Evolutionary conservation across 2,888 invertebrate species (phyloP), one percentile per base, ranked within the genome.

Genomic region (Latrodectus hesperus): DNA sequence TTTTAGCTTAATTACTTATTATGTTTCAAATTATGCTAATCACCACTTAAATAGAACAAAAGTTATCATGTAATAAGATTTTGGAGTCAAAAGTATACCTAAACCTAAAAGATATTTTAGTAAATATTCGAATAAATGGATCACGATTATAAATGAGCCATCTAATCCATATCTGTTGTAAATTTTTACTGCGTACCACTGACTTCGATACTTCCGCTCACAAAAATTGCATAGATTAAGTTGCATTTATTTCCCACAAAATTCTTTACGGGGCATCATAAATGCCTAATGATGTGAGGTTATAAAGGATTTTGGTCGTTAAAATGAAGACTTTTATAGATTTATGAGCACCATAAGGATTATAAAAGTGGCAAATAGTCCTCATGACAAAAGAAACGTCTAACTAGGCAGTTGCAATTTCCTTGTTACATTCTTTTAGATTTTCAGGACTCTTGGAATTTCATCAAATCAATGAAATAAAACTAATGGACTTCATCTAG

Each of bases 251-350:
- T 68, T 17, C 67, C 26, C 26, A 22, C 51, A 65, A 38, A 65
- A 76, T 60, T 65, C 60, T 76, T 76, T 76, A 76, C 51, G 76
- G 64, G 38, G 76, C 49, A 64, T 60, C 60, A 64, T 76, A 76
- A 60, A 76, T 64, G 49, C 17, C 76, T 76, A 76, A 76, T 65
- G 76, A 65, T 76, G 76, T 55, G 64, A 76, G 49, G 64, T 49
- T 76, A 64, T 76, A 60, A 76, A 65, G 65, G 64, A 49, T 12
- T 38, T 65, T 49, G 76, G 51, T 76, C 65, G 76, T 76, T 76
- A 76, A 76, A 76, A 76, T 65, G 76, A 65, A 65, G 38, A 60
- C 22, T 60, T 65, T 49, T 49, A 76, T 76, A 76, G 76, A 68
- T 76, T 76, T 76, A 76, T 76, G 76, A 38, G 60, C 49, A 60